phyloP scores from a whole-genome alignment of 2,797 vertebrate species.

The Oreochromis grahami region DNA sequence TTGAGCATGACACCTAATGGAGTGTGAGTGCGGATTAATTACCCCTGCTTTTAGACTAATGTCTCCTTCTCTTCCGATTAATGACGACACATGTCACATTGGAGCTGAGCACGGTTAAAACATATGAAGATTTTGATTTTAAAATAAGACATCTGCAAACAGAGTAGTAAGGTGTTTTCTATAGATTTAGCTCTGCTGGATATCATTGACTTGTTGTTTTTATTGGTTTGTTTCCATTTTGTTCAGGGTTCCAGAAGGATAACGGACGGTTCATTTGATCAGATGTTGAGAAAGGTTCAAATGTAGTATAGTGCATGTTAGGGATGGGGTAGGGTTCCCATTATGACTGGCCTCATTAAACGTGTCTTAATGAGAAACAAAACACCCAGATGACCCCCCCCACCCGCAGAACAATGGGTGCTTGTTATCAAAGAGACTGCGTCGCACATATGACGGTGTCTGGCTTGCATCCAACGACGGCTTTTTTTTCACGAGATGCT shows the following conservation, averaged over 20 bases:
- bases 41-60: conserved; percentile 58
- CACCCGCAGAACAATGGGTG: conserved; percentile 57
- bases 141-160: not conserved
- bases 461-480: conserved; percentile 30
- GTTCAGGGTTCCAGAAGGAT: not conserved
- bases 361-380: conserved; percentile 63
- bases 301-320: not conserved
- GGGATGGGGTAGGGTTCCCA: conserved; percentile 8
- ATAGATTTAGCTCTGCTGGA: not conserved
- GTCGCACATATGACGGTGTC: conserved; percentile 25
- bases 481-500: conserved; percentile 41
- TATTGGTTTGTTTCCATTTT: not conserved
- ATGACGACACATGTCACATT: conserved; percentile 56
- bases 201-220: not conserved
- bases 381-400: conserved; percentile 22
- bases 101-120: conserved; percentile 27
- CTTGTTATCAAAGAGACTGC: conserved; percentile 57
- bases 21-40: conserved; percentile 64
- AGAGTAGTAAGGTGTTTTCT: not conserved
- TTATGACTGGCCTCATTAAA: conserved; percentile 61
- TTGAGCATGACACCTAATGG: conserved; percentile 60
- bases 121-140: not conserved
- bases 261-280: not conserved
- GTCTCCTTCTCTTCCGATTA: conserved; percentile 63
- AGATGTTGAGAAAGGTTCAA: not conserved